These are phyloP conservation scores for Thaumetopoea pityocampa DNA, from an alignment of 1,140 invertebrate species.

Conservation along the genomic window DNA sequence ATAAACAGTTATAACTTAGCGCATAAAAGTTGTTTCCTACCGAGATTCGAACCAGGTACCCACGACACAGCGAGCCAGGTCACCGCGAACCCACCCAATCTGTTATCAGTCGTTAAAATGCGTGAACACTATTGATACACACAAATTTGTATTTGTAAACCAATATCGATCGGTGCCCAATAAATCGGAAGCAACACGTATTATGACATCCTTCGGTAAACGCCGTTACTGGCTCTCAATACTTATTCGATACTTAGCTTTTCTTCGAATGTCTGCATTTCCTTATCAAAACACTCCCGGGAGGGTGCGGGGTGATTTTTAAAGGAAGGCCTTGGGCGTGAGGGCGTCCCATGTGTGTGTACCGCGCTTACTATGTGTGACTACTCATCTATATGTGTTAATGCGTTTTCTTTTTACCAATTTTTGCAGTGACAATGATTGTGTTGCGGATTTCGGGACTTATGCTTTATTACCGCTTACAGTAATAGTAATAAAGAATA, in stretches of 20 bases:
- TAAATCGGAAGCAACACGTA: slow-evolving; percentile 4
- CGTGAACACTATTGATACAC: too few species aligned
- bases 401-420: slow-evolving; percentile 74
- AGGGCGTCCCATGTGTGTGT: slow-evolving; percentile 41
- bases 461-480: slow-evolving; percentile 15
- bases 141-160: slow-evolving; percentile 3
- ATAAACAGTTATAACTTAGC: too few species aligned
- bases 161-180: neutral
- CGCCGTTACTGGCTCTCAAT: slow-evolving; percentile 44
- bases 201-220: slow-evolving; percentile 53
- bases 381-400: slow-evolving; percentile 71
- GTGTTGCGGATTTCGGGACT: slow-evolving; percentile 2
- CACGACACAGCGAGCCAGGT: too few species aligned
- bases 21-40: too few species aligned
- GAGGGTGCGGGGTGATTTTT: slow-evolving; percentile 51
- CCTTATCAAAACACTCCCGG: slow-evolving; percentile 65
- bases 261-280: slow-evolving; percentile 72
- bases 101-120: too few species aligned
- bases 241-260: slow-evolving; percentile 68
- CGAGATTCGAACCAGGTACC: too few species aligned
- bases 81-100: too few species aligned
- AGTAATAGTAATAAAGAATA: too few species aligned
- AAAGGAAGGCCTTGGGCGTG: slow-evolving; percentile 42
- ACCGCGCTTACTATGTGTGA: slow-evolving; percentile 38
- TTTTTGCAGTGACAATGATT: slow-evolving; percentile 48